phyloP scores from a whole-genome alignment of 1,140 invertebrate species.

The Anastrepha obliqua region DNA sequence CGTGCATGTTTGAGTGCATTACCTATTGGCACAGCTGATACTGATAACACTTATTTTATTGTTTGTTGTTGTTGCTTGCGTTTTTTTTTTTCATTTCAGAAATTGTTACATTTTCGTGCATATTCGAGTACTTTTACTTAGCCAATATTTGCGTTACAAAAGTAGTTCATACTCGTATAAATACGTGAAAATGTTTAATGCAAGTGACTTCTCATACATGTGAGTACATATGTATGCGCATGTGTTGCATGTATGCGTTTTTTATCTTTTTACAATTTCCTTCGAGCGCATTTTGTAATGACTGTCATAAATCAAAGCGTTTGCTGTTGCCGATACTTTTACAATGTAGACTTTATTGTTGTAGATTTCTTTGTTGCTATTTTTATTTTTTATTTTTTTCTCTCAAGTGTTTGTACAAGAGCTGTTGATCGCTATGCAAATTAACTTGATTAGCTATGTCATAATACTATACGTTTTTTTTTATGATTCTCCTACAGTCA shows the following conservation, averaged over 20 bases:
- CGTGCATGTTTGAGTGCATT: neutral
- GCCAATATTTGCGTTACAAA: neutral
- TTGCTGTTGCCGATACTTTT: slow-evolving; percentile 11
- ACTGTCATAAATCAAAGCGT: slow-evolving; percentile 47
- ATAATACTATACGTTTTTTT: neutral
- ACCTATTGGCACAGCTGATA: slow-evolving; percentile 15
- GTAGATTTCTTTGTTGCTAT: neutral
- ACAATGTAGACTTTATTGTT: neutral
- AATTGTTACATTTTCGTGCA: slow-evolving; percentile 21
- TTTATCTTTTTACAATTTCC: slow-evolving; percentile 15
- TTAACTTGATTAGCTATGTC: neutral
- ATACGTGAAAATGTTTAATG: neutral
- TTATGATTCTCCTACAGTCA: neutral
- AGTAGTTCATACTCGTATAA: neutral
- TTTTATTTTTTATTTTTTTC: neutral
- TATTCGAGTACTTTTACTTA: neutral
- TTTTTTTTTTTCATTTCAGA: neutral
- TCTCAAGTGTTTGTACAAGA: neutral
- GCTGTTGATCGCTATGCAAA: slow-evolving; percentile 12
- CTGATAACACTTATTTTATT: slow-evolving; percentile 8
- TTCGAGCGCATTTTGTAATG: slow-evolving; percentile 45
- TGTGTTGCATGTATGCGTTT: neutral
- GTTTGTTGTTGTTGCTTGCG: neutral
- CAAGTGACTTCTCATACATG: neutral
- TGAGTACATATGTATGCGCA: neutral